phyloP scores from a whole-genome alignment of 1,140 invertebrate species.

The Calosoma granatense region DNA sequence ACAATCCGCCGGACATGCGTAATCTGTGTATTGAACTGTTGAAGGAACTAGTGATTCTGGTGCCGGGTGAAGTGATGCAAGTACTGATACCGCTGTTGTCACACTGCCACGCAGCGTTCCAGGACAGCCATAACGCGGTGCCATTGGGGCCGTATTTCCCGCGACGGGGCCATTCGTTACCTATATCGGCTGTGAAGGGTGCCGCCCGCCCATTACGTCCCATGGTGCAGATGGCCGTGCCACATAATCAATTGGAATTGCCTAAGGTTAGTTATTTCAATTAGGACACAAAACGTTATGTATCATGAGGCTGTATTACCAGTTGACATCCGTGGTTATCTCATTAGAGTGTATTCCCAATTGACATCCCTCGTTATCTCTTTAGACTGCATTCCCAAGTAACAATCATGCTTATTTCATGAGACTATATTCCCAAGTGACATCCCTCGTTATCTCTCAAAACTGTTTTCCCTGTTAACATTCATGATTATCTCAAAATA shows the following conservation, averaged over 20 bases:
- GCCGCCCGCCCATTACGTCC: constrained; percentile 57
- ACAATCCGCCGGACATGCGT: constrained; percentile 77
- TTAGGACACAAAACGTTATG: too few species aligned
- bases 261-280: constrained; percentile 46
- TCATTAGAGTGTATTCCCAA: too few species aligned
- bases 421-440: too few species aligned
- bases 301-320: too few species aligned
- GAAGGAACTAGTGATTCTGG: constrained; percentile 73
- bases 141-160: constrained; percentile 64
- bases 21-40: constrained; percentile 71
- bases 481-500: too few species aligned
- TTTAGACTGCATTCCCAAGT: too few species aligned
- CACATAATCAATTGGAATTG: constrained; percentile 61
- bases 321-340: too few species aligned
- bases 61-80: constrained; percentile 69
- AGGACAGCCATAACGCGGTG: constrained; percentile 62
- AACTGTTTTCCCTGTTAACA: too few species aligned
- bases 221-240: constrained; percentile 82
- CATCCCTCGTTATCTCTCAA: too few species aligned
- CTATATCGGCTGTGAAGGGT: constrained; percentile 47
- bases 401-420: too few species aligned
- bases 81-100: constrained; percentile 74
- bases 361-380: too few species aligned
- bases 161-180: constrained; percentile 38
- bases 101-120: constrained; percentile 72